Evolutionary conservation across 2,888 invertebrate species (phyloP).

Genomic region (Leptopilina syphax): DNA sequence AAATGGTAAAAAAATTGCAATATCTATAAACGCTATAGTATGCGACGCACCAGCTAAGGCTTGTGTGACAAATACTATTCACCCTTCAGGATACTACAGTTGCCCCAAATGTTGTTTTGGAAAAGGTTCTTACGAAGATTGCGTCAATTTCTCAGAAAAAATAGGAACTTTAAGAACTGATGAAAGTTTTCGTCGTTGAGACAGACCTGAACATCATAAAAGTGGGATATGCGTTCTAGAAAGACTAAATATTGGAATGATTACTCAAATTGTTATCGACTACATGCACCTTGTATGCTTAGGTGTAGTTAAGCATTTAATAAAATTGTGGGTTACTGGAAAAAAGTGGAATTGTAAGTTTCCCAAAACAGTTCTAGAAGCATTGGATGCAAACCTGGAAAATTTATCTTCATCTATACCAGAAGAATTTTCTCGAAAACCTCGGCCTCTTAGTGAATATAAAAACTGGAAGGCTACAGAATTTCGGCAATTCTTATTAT

Average conservation of each 20-base stretch:
- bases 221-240: slow-evolving; percentile 6
- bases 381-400: background rate
- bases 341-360: slow-evolving; percentile 3
- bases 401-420: slow-evolving; percentile 11
- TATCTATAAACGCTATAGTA: slow-evolving; percentile 4
- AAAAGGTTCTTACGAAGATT: background rate
- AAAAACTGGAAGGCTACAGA: slow-evolving; percentile 34
- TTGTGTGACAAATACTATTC: slow-evolving; percentile 11
- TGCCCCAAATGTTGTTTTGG: background rate
- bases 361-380: background rate
- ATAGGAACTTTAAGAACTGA: slow-evolving; percentile 9
- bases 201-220: slow-evolving; percentile 42
- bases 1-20: background rate
- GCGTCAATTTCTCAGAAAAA: background rate
- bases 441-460: slow-evolving; percentile 23
- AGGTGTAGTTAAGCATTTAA: slow-evolving; percentile 10
- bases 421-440: slow-evolving; percentile 35
- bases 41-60: slow-evolving; percentile 25
- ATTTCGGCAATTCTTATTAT: slow-evolving; percentile 19
- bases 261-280: slow-evolving; percentile 29
- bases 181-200: background rate
- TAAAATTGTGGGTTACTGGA: slow-evolving; percentile 1
- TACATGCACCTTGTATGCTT: slow-evolving; percentile 42
- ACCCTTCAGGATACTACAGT: background rate
- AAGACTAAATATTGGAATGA: background rate